These are phyloP conservation scores for Parazoanthus atlanticus DNA, from an alignment of 92 coral and sea anemone genomes.

Conservation along the genomic window DNA sequence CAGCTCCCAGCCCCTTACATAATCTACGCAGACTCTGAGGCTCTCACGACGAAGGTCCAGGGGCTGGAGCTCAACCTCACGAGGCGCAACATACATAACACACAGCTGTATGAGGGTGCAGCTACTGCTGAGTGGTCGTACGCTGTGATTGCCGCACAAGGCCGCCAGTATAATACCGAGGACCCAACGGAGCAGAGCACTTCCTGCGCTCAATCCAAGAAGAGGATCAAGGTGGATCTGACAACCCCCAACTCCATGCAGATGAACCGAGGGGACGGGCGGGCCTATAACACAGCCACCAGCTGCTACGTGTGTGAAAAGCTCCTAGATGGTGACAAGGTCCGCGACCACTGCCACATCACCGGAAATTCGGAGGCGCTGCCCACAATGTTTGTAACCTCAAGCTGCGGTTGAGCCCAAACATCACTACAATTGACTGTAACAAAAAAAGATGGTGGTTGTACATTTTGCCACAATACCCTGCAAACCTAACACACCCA, in stretches of 20 bases:
- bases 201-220: not conserved
- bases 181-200: conserved; percentile 30
- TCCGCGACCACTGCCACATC: not conserved
- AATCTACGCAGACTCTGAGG: not conserved
- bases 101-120: conserved; percentile 10
- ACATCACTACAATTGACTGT: no score
- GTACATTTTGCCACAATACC: no score
- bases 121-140: not conserved
- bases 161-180: not conserved
- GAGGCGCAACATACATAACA: not conserved
- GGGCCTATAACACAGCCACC: not conserved
- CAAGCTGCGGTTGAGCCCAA: not conserved
- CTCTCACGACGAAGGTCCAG: conserved; percentile 2
- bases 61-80: conserved; percentile 1
- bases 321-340: not conserved
- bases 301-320: conserved; percentile 1
- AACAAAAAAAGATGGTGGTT: no score
- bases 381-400: not conserved
- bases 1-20: not conserved
- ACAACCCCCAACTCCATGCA: not conserved
- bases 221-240: conserved; percentile 1
- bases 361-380: not conserved
- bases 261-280: no score
- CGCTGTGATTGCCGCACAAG: not conserved
- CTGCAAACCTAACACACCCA: no score